Base-by-base conservation (phyloP, 2,797 vertebrate genomes). In the Pseudomugil gertrudae region DNA sequence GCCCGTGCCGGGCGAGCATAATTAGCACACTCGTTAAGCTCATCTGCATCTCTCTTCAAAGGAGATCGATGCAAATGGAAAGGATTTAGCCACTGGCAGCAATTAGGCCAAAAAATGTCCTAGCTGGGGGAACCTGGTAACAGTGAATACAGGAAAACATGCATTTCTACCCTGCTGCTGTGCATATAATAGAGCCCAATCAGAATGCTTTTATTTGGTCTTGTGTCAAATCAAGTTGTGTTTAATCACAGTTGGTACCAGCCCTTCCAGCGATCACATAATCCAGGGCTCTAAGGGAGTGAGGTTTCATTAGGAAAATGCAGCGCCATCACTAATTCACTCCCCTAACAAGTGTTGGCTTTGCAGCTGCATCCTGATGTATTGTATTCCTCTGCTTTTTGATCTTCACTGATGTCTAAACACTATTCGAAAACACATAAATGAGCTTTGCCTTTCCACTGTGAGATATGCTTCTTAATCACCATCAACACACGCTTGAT, bases 11-110 rank as follows among this genome's bases (percentile, higher is more conserved):
- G 69, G 81, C 61, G 65, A 85, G 84, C 77, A 79, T 93, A 92
- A 93, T 93, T 93, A 94, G 87, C 84, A 79, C 77, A 87, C 90
- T 93, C 85, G 86, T 94, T 93, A 93, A 89, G 69, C 90, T 92
- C 91, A 92, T 94, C 91, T 93, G 88, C 91, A 93, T 93, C 78
- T 79, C 84, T 91, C 90, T 93, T 94, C 92, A 93, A 93, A 92
- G 92, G 74, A 77, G 89, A 92, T 91, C 89, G 66, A 93, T 94
- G 92, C 89, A 93, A 92, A 94, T 91, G 89, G 90, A 81, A 83
- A 70, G 85, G 78, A 87, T 91, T 92, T 91, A 85, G 90, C 92
- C 88, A 87, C 79, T 19, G 89, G 91, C 89, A 73, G 79, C 89
- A 88, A 91, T 94, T 93, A 90, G 86, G 81, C 79, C 77, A 66